These are phyloP conservation scores for Pedetes capensis DNA, from an alignment of 2,113 vertebrate species.

Conservation along the genomic window DNA sequence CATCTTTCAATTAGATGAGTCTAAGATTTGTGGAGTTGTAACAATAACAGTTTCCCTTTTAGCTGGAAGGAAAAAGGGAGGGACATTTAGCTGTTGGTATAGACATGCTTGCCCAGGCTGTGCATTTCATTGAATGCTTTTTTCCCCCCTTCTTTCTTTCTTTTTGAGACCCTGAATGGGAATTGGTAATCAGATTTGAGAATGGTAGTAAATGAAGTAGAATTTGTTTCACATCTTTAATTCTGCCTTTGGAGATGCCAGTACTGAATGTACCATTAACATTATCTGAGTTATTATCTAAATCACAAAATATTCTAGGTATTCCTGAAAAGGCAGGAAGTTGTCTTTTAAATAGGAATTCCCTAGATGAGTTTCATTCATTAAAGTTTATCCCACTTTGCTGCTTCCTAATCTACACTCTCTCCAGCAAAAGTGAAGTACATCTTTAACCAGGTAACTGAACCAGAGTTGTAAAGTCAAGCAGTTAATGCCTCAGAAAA, in stretches of 20 bases:
- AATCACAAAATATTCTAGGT: conserved; percentile 45
- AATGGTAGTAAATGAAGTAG: conserved; percentile 48
- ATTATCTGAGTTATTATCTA: conserved; percentile 50
- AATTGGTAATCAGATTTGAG: conserved; percentile 48
- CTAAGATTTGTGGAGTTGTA: conserved; percentile 49
- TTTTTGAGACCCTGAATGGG: conserved; percentile 43
- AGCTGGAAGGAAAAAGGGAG: background rate
- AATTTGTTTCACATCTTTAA: conserved; percentile 45
- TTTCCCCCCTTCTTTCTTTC: background rate
- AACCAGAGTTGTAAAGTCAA: background rate
- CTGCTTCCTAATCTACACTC: background rate
- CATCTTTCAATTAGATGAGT: conserved; percentile 47
- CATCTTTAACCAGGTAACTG: conserved; percentile 31
- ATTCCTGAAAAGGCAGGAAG: conserved; percentile 37
- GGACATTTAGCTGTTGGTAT: background rate
- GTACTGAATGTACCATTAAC: conserved; percentile 39
- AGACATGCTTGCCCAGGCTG: background rate
- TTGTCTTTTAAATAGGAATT: conserved; percentile 5
- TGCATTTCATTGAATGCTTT: conserved; percentile 44
- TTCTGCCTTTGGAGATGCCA: conserved; percentile 35
- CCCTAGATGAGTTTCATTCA: background rate
- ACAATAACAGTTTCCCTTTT: conserved; percentile 46
- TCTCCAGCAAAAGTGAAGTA: conserved; percentile 25
- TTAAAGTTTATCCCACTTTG: conserved; percentile 16
- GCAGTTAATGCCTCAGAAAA: background rate